Base-by-base conservation (phyloP, 2,888 invertebrate genomes). In the Lasioglossum zephyrum region DNA sequence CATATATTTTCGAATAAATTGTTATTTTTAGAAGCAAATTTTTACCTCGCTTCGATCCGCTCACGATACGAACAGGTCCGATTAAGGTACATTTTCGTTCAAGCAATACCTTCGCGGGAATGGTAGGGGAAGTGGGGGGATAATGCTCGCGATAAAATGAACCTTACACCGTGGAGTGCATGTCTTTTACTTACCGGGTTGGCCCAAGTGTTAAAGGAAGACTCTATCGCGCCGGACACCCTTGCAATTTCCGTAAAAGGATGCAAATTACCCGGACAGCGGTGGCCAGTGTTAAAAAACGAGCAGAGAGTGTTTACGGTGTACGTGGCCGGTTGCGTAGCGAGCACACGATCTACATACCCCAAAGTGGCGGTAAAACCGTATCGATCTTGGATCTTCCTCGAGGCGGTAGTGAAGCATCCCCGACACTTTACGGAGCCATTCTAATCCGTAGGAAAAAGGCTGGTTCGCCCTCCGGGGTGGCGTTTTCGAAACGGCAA, bases 331-430 rank as follows among this genome's bases (percentile, higher is more conserved):
- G 18, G 63, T 63, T 13, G 60, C 60, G 60, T 22, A 36, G 31
- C 18, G 31, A 18, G 36, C 31, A 4, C 31, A 4, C 39, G 69
- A 69, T 69, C 69, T 39, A 39, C 69, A 36, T 22, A 22, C 18
- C 36, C 66, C 18, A 66, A 66, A 66, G 66, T 66, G 66, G 69
- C 39, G 11, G 69, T 63, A 63, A 63, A 63, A 63, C 63, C 69
- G 69, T 39, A 69, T 69, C 69, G 69, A 26, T 72, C 72, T 3
- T 8, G 26, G 26, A 47, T 31, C 31, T 26, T 31, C 49, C 26
- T 18, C 18, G 47, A 5, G 39, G 66, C 39, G 26, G 18, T 0
- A 18, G 49, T 0, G 47, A 1, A 22, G 39, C 36, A 69, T 39
- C 36, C 22, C 36, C 69, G 22, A 69, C 69, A 39, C 69, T 69